Conservation (phyloP, 92 coral and sea anemone genomes). For the Porites evermanni region DNA sequence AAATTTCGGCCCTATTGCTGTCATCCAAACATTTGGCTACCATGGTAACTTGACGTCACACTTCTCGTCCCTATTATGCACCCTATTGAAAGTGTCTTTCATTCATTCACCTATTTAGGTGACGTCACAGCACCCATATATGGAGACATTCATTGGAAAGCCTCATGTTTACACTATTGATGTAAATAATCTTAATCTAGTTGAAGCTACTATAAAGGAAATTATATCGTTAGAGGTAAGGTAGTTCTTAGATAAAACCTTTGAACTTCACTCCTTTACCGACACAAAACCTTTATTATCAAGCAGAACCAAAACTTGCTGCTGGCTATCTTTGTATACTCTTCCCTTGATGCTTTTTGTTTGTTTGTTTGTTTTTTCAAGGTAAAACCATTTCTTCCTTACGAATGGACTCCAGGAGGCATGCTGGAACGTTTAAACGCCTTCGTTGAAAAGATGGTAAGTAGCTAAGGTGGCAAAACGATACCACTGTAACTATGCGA, state of each 20-base stretch:
- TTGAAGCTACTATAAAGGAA: slow-evolving; percentile 23
- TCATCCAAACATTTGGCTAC: no score
- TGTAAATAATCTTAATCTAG: slow-evolving; percentile 14
- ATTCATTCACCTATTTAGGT: not conserved
- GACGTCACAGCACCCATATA: slow-evolving; percentile 45
- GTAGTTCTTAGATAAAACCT: no score
- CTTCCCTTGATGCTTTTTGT: no score
- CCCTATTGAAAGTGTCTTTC: no score
- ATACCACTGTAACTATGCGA: not conserved
- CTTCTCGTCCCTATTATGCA: no score
- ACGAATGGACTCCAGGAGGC: slow-evolving; percentile 77
- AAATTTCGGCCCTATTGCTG: no score
- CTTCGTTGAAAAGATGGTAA: slow-evolving; percentile 59
- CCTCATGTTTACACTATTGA: slow-evolving; percentile 37
- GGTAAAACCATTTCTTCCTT: slow-evolving; percentile 67
- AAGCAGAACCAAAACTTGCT: no score
- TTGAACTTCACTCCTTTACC: no score
- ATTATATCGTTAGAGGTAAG: slow-evolving; percentile 18
- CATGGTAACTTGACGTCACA: no score
- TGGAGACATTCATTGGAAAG: slow-evolving; percentile 38
- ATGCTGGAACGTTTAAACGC: slow-evolving; percentile 66
- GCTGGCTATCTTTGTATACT: no score
- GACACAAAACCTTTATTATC: no score
- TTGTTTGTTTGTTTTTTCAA: not conserved
- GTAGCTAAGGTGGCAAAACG: not conserved